These are phyloP conservation scores for Poeciliopsis occidentalis DNA, from an alignment of 2,113 vertebrate genomes.

Conservation along the genomic window DNA sequence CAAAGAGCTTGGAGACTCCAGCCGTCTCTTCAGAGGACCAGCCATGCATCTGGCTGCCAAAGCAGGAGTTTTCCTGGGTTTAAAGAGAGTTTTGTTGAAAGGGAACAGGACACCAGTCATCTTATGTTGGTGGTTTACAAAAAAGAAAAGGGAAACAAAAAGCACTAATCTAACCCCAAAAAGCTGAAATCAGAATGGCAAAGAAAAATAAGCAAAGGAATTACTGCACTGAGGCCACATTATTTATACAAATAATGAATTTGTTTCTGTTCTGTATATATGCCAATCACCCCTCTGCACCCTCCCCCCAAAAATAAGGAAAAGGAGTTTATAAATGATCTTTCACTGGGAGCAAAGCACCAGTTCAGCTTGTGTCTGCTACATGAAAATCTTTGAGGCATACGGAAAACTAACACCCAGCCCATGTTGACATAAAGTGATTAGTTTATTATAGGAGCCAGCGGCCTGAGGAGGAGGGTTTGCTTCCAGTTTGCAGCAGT, in stretches of 20 bases:
- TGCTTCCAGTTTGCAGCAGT: constrained; percentile 65
- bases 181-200: constrained; percentile 63
- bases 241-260: constrained; percentile 81
- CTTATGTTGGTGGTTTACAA: constrained; percentile 55
- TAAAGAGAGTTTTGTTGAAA: constrained; percentile 49
- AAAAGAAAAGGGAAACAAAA: constrained; percentile 29
- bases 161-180: constrained; percentile 49
- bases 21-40: background rate
- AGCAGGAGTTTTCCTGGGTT: constrained; percentile 7
- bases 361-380: constrained; percentile 51
- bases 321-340: constrained; percentile 58
- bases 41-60: background rate
- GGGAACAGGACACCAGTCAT: constrained; percentile 39
- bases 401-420: constrained; percentile 74
- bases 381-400: constrained; percentile 67
- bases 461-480: constrained; percentile 58
- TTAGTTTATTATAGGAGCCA: constrained; percentile 82
- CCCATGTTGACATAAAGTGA: constrained; percentile 78
- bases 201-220: constrained; percentile 79
- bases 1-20: background rate
- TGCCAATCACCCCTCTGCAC: constrained; percentile 75
- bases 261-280: constrained; percentile 74
- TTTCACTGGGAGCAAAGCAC: constrained; percentile 25
- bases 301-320: constrained; percentile 1
- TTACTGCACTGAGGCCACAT: constrained; percentile 73